These are phyloP conservation scores for Xanthia icteritia DNA, from an alignment of 2,888 invertebrate genomes.

Conservation along the genomic window DNA sequence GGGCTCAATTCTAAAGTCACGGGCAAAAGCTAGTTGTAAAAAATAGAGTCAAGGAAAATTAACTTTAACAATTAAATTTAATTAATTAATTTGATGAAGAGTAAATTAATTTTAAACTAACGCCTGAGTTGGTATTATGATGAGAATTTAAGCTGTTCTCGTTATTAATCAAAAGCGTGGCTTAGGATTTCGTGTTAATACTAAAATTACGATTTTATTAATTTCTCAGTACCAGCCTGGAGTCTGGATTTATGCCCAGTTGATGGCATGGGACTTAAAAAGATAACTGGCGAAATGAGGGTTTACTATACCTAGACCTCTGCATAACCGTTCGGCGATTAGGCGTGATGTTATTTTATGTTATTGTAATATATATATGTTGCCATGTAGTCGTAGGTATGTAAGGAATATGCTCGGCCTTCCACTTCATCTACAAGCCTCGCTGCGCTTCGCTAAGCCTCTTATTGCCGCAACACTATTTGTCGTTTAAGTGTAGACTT, in stretches of 20 bases:
- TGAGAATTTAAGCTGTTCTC: not conserved
- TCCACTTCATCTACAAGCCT: constrained; percentile 51
- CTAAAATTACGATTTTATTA: not conserved
- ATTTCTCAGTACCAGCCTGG: too few species aligned
- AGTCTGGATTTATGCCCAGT: too few species aligned
- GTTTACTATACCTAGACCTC: too few species aligned
- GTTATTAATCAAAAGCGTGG: constrained; percentile 10
- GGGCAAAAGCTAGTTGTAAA: not conserved
- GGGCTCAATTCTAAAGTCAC: not conserved
- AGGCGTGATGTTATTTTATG: too few species aligned
- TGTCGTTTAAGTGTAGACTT: constrained; percentile 68
- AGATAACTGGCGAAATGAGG: too few species aligned
- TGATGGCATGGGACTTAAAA: too few species aligned
- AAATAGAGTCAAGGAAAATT: constrained; percentile 1
- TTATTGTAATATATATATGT: not conserved
- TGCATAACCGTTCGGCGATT: too few species aligned
- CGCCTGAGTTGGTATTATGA: constrained; percentile 6
- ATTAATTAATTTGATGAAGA: not conserved
- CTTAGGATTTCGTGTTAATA: not conserved
- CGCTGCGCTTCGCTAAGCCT: constrained; percentile 71
- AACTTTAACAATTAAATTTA: not conserved
- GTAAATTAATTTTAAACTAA: constrained; percentile 34
- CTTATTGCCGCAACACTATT: constrained; percentile 72
- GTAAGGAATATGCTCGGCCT: constrained; percentile 37
- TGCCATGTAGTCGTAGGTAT: not conserved